phyloP scores from a whole-genome alignment of 2,888 invertebrate species.

The Rhingia rostrata region DNA sequence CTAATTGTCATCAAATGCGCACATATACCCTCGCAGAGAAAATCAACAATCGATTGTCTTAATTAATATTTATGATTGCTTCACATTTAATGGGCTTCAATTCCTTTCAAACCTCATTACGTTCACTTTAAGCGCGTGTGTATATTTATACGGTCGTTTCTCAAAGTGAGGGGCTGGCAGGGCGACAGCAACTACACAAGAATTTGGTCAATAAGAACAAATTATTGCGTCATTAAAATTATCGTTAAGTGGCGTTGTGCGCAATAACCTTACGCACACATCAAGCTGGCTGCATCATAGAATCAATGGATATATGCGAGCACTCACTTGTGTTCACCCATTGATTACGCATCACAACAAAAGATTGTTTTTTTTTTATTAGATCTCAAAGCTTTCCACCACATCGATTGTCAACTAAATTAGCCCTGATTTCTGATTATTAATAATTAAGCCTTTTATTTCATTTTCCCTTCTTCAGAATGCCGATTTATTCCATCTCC shows the following conservation, averaged over 20 bases:
- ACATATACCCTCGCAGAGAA: conserved; percentile 13
- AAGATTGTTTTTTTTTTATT: conserved; percentile 36
- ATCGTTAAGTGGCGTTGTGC: conserved; percentile 48
- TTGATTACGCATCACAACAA: conserved; percentile 35
- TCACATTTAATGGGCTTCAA: conserved; percentile 69
- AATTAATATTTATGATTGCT: conserved; percentile 73
- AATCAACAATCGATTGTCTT: conserved; percentile 69
- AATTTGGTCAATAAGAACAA: conserved; percentile 68
- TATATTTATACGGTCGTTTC: conserved; percentile 10
- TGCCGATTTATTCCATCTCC: conserved; percentile 5
- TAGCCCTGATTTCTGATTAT: conserved; percentile 71
- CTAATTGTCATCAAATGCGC: conserved; percentile 30
- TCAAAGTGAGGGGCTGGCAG: conserved; percentile 4
- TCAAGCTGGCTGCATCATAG: conserved; percentile 7
- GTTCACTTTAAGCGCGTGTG: conserved; percentile 56
- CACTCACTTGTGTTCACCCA: not conserved
- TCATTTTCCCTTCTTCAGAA: conserved; percentile 5
- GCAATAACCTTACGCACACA: conserved; percentile 54
- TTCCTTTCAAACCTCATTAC: conserved; percentile 72
- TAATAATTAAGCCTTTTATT: conserved; percentile 57
- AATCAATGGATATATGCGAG: not conserved
- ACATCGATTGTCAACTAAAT: conserved; percentile 60
- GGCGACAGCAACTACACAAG: conserved; percentile 31
- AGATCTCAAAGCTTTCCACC: conserved; percentile 11
- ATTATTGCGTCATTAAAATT: conserved; percentile 68